These are phyloP conservation scores for Nesogale talazaci DNA, from an alignment of 2,113 vertebrate species.

Conservation along the genomic window DNA sequence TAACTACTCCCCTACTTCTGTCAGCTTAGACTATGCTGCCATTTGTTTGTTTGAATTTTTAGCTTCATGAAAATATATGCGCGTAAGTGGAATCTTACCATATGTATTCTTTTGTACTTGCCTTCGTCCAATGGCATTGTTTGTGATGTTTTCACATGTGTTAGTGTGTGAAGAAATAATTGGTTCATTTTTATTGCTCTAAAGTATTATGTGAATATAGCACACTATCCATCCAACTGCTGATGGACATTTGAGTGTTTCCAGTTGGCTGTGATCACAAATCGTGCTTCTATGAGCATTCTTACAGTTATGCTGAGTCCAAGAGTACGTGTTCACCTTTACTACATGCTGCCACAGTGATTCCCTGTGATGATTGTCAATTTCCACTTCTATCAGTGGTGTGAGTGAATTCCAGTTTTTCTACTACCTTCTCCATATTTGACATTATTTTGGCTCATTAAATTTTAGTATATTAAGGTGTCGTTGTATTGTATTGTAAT, in stretches of 20 bases:
- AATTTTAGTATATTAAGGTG: constrained; percentile 4
- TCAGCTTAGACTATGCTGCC: not conserved
- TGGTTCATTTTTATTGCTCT: not conserved
- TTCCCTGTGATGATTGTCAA: constrained; percentile 25
- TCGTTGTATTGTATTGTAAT: constrained; percentile 16
- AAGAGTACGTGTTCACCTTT: not conserved
- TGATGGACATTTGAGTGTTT: not conserved
- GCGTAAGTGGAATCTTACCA: not conserved
- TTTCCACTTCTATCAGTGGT: not conserved
- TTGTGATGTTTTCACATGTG: not conserved
- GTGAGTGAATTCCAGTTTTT: constrained; percentile 36
- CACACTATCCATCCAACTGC: not conserved
- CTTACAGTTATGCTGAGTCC: not conserved
- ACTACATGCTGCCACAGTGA: not conserved
- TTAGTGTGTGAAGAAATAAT: not conserved
- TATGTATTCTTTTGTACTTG: constrained; percentile 13
- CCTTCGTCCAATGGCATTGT: not conserved
- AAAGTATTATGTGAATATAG: not conserved
- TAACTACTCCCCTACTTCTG: not conserved
- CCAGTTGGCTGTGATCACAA: not conserved
- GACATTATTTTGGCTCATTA: constrained; percentile 29
- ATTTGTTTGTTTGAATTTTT: not conserved
- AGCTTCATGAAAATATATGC: not conserved
- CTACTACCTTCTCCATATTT: not conserved
- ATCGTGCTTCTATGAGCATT: not conserved